Conservation (phyloP, 2,113 vertebrate genomes). For the Ictalurus punctatus region DNA sequence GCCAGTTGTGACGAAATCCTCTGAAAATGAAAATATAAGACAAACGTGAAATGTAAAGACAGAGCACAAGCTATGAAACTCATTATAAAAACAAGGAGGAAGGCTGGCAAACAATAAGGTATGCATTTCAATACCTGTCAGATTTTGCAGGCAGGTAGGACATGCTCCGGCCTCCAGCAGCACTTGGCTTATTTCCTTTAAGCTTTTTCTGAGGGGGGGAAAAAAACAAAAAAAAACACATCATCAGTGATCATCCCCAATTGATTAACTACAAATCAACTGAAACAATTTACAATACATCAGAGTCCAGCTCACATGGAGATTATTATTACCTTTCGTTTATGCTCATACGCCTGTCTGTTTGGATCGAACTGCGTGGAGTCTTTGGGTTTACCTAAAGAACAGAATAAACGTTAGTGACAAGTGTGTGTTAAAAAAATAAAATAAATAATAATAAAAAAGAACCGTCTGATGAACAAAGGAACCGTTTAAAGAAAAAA, state of each 20-base stretch:
- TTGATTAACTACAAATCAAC: background rate
- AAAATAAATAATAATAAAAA: too few species aligned
- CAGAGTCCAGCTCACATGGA: background rate
- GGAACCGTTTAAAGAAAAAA: too few species aligned
- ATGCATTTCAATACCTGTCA: constrained; percentile 74
- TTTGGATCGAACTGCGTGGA: constrained; percentile 86
- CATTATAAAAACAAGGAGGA: background rate
- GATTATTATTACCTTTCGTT: constrained; percentile 67
- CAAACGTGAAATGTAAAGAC: background rate
- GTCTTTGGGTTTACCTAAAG: constrained; percentile 75
- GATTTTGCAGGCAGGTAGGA: constrained; percentile 83
- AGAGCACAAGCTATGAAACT: background rate
- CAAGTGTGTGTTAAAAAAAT: background rate
- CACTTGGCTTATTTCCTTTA: constrained; percentile 74
- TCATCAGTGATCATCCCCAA: background rate
- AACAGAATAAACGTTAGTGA: constrained; percentile 23
- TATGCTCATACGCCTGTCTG: constrained; percentile 64
- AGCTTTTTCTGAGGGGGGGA: constrained; percentile 76
- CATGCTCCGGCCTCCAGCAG: constrained; percentile 83
- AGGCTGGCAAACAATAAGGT: background rate
- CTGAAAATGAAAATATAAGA: constrained; percentile 67
- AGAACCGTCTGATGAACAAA: background rate
- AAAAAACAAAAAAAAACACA: constrained; percentile 35
- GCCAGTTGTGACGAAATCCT: constrained; percentile 87
- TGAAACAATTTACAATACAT: background rate